Base-by-base conservation (phyloP, 2,797 vertebrate species). In the Hipposideros larvatus region DNA sequence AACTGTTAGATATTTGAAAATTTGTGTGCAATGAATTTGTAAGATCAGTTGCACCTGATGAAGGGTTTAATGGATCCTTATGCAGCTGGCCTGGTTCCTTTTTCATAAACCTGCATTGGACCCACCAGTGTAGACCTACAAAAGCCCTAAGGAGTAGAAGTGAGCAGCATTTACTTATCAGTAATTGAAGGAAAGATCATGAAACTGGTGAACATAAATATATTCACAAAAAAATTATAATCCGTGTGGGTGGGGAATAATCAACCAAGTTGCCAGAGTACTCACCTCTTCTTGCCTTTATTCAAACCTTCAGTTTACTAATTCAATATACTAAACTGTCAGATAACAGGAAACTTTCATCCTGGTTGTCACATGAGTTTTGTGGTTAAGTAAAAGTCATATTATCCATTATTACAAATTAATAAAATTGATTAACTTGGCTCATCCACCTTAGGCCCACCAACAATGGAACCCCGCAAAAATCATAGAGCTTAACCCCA, bases 371-470 rank as follows among this genome's bases (percentile, higher is more conserved):
- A 46, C n/a, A 26, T 87, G 48, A 93, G 22, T 65, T 11, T 83
- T 71, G 1, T 71, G 18, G 66, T 90, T 75, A 77, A 96, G 43
- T 59, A 21, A 87, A 83, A 88, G 34, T 84, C 24, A 59, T 78
- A 84, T 66, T 73, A 63, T 48, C 65, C 15, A 65, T 85, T 66
- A 65, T 93, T 78, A 48, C 26, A 77, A 80, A 73, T 91, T 80
- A 79, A 63, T 79, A 85, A 63, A 87, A 8, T 57, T 74, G 10
- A 71, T 68, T 90, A 87, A 87, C 22, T 26, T 74, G 43, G 65
- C 93, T 53, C 63, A 75, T 53, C 28, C 66, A 66, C 2, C 9
- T 34, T 85, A 43, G 28, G 18, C 4, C 9, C 74, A 5, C 55
- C 43, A 87, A 59, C 16, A 75, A 31, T 18, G 73, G n/a, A 87